Evolutionary conservation across 2,888 invertebrate species (phyloP).

Genomic region (Bruchidius siliquastri): DNA sequence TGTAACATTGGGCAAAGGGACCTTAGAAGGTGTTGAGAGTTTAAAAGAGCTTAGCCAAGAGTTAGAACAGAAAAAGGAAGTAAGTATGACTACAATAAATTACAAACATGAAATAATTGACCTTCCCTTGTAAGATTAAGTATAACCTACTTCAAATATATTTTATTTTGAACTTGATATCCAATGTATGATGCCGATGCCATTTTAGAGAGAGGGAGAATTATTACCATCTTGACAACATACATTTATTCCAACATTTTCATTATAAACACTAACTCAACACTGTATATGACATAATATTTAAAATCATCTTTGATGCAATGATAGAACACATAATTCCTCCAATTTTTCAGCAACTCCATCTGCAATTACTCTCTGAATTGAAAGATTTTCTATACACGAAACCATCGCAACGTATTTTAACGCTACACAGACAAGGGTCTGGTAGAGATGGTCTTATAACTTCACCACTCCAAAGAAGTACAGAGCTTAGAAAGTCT

Average conservation of each 20-base stretch:
- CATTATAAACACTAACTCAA: no score
- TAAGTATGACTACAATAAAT: conserved; percentile 31
- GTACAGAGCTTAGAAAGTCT: conserved; percentile 54
- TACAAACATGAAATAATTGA: no score
- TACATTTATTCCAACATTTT: no score
- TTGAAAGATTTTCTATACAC: conserved; percentile 66
- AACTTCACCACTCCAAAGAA: conserved; percentile 55
- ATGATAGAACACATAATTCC: background rate
- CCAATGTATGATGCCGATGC: no score
- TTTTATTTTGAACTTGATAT: no score
- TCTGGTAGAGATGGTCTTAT: conserved; percentile 52
- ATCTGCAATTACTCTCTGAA: conserved; percentile 65
- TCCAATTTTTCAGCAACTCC: conserved; percentile 54
- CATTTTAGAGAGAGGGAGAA: no score
- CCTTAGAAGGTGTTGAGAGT: conserved; percentile 77
- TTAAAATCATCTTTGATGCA: background rate
- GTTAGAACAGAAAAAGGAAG: conserved; percentile 63
- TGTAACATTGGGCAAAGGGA: conserved; percentile 62
- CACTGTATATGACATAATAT: no score
- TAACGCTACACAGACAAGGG: conserved; percentile 56
- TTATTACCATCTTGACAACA: no score
- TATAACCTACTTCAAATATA: no score
- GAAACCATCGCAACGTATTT: conserved; percentile 43
- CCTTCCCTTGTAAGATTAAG: no score
- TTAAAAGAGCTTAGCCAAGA: conserved; percentile 74